Evolutionary conservation across 1,140 invertebrate species (phyloP), one percentile per base, ranked within the genome.

Genomic region (Aphelinus atriplicis): DNA sequence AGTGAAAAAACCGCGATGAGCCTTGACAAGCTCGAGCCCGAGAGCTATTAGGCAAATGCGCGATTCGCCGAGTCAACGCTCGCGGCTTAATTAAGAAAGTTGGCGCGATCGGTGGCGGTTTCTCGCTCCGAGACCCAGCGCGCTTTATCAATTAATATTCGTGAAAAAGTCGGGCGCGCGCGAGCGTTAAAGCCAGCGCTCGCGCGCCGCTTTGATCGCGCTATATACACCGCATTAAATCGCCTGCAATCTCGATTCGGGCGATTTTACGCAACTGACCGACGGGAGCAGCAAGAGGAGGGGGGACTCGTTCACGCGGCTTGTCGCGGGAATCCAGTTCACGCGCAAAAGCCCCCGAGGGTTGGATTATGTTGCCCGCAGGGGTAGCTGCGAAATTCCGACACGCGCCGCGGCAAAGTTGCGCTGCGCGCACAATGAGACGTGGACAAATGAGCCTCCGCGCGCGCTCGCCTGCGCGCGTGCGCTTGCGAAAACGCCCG

Each of bases 181-280:
- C 26, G n/a, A n/a, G 26, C 26, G 26, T 26, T 26, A 26, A 26
- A 26, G 26, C 26, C 26, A 26, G 26, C 26, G 26, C 26, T 26
- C 26, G 26, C 26, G 26, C 26, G 26, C 26, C 26, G 26, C 26
- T 26, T 26, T 26, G 26, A 26, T 26, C 26, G 26, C 26, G 26
- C 26, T 26, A 26, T 26, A 26, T 26, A 26, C 26, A 26, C 26
- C 26, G 47, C 63, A 66, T 73, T 66, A 73, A 66, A 60, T 73
- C 71, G 63, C 42, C 5, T n/a, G 46, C 43, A 66, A 73, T 57
- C 71, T 66, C 56, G 63, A 64, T 72, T 72, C 71, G 71, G 71
- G 43, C 51, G 62, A 56, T 48, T 73, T 73, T 73, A 74, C 64
- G 72, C 66, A 74, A 74, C 57, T 7, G 9, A 26, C 26, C 26